Base-by-base conservation (phyloP, 1,140 invertebrate species). In the Globodera rostochiensis region DNA sequence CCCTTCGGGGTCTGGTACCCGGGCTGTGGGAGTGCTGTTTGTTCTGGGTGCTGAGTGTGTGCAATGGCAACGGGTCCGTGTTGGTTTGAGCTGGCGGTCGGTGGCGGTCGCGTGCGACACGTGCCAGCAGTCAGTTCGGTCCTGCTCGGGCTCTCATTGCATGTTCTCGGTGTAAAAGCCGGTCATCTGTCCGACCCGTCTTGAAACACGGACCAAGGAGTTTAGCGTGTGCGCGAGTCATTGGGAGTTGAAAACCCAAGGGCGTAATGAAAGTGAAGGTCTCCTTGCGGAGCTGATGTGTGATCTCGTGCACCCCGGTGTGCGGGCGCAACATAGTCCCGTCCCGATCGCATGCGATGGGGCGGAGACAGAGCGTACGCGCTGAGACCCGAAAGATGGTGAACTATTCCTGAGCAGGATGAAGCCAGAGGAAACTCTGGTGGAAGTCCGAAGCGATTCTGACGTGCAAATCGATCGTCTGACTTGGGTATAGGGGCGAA, bases 141-240 rank as follows among this genome's bases (percentile, higher is more conserved):
- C 76, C 66, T n/a, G 76, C 21, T 57, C 57, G 70, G 53, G 74
- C 71, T 83, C 73, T 64, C 19, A 49, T 80, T 77, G 74, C 45
- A 21, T 15, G 78, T 45, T 53, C 60, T 70, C 85, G 79, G 84
- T 85, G 83, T 88, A 67, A 81, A 80, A 92, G 92, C 92, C 92
- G 87, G 86, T 77, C 60, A 82, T 85, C 88, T 85, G 86, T 88
- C 87, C 86, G 93, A 93, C 94, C 94, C 94, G 94, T 95, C 94
- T 95, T 94, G 94, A 94, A 95, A 94, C 94, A 95, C 94, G 94
- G 94, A 94, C 94, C 94, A 95, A 94, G 94, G 94, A 94, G 94
- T 94, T 93, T 93, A 94, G 92, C 93, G 93, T 93, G 92, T 93
- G 91, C 92, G 94, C 94, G 92, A 95, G 94, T 94, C 92, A 92